Evolutionary conservation across 2,888 invertebrate genomes (phyloP), one percentile per base, ranked within the genome.

Genomic region (Tolmerus cingulatus): DNA sequence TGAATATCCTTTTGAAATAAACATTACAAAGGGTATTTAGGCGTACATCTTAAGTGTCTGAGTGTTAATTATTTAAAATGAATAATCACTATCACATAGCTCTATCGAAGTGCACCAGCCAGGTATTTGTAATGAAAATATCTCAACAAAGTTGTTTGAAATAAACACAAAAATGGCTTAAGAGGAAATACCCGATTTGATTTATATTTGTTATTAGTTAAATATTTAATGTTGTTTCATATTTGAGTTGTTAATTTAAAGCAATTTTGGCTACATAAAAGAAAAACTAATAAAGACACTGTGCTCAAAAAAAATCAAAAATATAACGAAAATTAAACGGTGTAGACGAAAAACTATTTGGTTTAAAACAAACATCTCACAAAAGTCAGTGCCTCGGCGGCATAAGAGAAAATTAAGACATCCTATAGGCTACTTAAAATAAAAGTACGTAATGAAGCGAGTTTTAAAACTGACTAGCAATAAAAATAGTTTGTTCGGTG

Each of bases 401-500:
- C 66, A 66, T 23, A 27, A 27, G 27, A 66, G 27, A 23, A n/a
- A n/a, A 27, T 23, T 23, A 27, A 66, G 66, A 66, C 66, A 66
- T 66, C 66, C 66, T 66, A 66, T 66, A 66, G 66, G 27, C 66
- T 66, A 66, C 66, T 66, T 2, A 27, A 66, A 66, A 0, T 23
- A 23, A 66, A 66, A 51, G n/a, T 81, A 27, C 81, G 51, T 81
- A 30, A 23, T 81, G 30, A 27, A 82, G 57, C 51, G 81, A 81
- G 40, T 66, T 66, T 55, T 81, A 51, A 82, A 82, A 30, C n/a
- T 34, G 57, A 82, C 57, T 51, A 57, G 82, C 66, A 82, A 82
- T 82, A 57, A 57, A 55, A 46, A 81, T 55, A 81, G 37, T 82
- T 66, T 82, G 82, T 66, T 82, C 82, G 82, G n/a, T 57, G 37